Evolutionary conservation across 30 jellyfish, hydroid and myxozoan species (phyloP), one percentile per base, ranked within the genome.

Genomic region (Cassiopea xamachana): DNA sequence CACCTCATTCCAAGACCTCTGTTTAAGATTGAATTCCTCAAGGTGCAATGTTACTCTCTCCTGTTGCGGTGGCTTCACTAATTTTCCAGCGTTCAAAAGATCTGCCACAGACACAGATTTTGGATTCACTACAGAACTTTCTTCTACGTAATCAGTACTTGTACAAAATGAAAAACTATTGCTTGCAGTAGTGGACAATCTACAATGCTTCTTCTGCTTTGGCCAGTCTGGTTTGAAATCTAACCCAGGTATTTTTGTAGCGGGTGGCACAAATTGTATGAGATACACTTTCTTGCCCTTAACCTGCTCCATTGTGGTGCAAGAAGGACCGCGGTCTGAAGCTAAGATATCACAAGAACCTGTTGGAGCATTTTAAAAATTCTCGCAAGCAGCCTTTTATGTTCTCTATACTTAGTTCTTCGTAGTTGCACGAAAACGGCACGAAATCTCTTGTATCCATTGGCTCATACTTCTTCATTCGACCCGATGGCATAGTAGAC

Each of bases 391-490:
- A 68, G 83, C 7, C 51, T n/a, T 72, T 69, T 1, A 68, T 72
- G 73, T 69, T 83, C 15, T 68, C 83, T 1, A 72, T 83, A 68
- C 19, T 68, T 17, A 68, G 83, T 45, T 69, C 83, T 14, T 68
- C 74, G 50, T 69, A 69, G 59, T 1, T 1, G 60, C 17, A 14
- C 15, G 75, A 73, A 83, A 83, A 68, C 2, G 84, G 84, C 4
- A 68, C 49, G 16, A 69, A 68, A 48, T 44, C 84, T 46, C 84
- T 43, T n/a, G 91, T 69, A n/a, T 72, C 84, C 91, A 68, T 13
- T 9, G 91, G 93, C 80, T 85, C 93, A 73, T 16, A 85, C 64
- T 73, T 85, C 69, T 73, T 73, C 62, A 73, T 27, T n/a, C 64
- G 51, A 9, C 64, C 64, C 59, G 86, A 70, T 46, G 93, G 93